Conservation (phyloP, 2,888 invertebrate species). For the Orthonychiurus folsomi region DNA sequence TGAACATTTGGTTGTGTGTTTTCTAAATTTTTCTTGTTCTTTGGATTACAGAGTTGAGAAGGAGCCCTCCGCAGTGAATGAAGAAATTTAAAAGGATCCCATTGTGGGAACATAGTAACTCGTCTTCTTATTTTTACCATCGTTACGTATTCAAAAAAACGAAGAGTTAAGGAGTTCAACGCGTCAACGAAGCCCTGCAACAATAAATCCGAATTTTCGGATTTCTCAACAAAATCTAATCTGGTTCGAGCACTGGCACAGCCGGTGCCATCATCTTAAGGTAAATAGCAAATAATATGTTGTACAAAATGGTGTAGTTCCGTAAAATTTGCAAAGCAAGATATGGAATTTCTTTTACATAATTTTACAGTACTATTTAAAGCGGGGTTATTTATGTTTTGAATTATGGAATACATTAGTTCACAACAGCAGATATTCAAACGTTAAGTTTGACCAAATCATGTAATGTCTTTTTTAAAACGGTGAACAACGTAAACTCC, state of each 20-base stretch:
- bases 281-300: too few species aligned
- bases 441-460: too few species aligned
- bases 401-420: too few species aligned
- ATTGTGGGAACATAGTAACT: background rate
- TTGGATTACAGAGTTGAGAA: background rate
- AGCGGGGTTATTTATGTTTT: too few species aligned
- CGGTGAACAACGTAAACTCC: too few species aligned
- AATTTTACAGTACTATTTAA: too few species aligned
- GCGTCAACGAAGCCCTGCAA: background rate
- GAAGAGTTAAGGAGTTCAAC: background rate
- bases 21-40: background rate
- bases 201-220: background rate
- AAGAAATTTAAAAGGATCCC: background rate
- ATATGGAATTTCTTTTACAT: too few species aligned
- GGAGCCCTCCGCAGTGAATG: background rate
- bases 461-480: too few species aligned
- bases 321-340: too few species aligned
- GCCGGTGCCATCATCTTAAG: background rate
- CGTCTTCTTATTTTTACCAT: background rate
- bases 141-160: background rate
- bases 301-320: too few species aligned
- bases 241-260: background rate
- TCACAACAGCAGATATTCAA: too few species aligned
- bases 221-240: background rate
- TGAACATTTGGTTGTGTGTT: too few species aligned